Base-by-base conservation (phyloP, 2,113 vertebrate species). In the Strix uralensis region DNA sequence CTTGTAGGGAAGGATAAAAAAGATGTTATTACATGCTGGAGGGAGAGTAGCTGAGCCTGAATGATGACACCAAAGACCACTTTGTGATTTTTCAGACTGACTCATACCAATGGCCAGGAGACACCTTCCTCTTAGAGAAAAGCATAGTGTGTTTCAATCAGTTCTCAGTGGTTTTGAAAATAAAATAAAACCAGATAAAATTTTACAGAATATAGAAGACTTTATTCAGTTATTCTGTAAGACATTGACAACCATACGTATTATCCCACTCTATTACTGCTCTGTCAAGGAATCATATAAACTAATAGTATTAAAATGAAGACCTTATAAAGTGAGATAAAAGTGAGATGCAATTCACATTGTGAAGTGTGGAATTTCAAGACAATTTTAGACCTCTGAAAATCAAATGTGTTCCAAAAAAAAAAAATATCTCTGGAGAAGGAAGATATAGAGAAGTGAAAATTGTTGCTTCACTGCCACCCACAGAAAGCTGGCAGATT, bases 391-490 rank as follows among this genome's bases (percentile, higher is more conserved):
- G 87, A 79, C 73, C 36, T 61, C 66, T 89, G 87, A 84, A 85
- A 91, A 81, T 72, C 57, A 61, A 81, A 75, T 61, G 18, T 72
- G 34, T 36, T 92, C 69, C 69, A 23, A 25, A 90, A 88, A 88
- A 65, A 65, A 51, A 30, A 27, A 59, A 12, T 74, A 38, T 74
- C 36, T 92, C 57, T 2, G 5, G 38, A 63, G 52, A 88, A 63
- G 36, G 71, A 80, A 66, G 42, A 72, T 40, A 34, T 44, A 91
- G 38, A 86, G 32, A 78, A 95, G 63, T 49, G 32, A 96, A 86
- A 95, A 89, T 71, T 70, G 46, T 71, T 84, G 12, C 67, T 95
- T 92, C 86, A 59, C 83, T 88, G 91, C 80, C 94, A 88, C 95
- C 91, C 95, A 71, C 92, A 88, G 91, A 95, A 95, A 79, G 32